Conservation (phyloP, 2,113 vertebrate genomes). For the Mastomys coucha region DNA sequence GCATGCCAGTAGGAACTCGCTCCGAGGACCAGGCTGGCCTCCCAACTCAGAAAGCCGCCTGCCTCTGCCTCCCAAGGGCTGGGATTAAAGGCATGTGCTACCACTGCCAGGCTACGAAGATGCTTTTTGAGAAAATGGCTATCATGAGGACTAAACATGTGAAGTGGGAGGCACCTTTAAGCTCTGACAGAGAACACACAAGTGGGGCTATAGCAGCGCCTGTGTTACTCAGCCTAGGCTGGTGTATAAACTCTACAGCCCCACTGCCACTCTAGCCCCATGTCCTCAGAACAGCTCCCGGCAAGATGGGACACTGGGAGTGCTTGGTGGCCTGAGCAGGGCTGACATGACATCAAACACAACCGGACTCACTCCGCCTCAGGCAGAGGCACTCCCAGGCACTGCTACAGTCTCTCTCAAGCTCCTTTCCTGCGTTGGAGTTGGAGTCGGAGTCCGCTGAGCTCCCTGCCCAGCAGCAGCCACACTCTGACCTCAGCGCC, state of each 20-base stretch:
- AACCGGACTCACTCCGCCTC: not conserved
- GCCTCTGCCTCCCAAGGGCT: not conserved
- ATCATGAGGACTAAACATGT: not conserved
- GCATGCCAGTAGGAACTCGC: not conserved
- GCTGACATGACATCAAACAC: not conserved
- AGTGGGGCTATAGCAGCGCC: not conserved
- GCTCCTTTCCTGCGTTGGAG: not conserved
- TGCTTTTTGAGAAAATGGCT: not conserved
- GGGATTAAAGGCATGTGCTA: not conserved
- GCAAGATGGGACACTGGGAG: not conserved
- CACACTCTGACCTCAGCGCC: not conserved
- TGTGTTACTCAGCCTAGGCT: not conserved
- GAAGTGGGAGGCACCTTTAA: not conserved
- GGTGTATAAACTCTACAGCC: not conserved
- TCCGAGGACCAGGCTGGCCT: not conserved
- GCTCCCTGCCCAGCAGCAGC: rapidly evolving
- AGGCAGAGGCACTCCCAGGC: not conserved
- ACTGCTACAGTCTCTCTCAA: not conserved
- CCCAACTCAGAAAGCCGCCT: not conserved
- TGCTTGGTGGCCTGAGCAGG: not conserved
- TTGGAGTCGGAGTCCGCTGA: not conserved
- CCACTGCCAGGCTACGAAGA: not conserved
- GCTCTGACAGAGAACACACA: not conserved
- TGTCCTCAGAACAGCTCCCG: not conserved
- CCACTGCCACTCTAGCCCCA: not conserved